Base-by-base conservation (phyloP, 2,888 invertebrate genomes). In the Falcaria lacertinaria region DNA sequence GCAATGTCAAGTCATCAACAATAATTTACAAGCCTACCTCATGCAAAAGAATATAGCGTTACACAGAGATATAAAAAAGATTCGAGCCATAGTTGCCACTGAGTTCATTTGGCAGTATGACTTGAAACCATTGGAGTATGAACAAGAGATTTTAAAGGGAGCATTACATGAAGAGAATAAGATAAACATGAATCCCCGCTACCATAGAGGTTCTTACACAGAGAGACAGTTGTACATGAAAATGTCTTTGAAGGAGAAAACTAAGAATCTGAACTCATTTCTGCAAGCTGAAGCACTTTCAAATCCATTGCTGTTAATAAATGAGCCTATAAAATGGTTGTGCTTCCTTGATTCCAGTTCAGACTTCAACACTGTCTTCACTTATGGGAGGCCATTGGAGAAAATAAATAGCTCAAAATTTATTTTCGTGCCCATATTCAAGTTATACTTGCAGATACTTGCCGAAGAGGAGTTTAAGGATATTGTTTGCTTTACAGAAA, bases 1-100 rank as follows among this genome's bases (percentile, higher is more conserved):
- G 44, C 96, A 96, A 73, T 91, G 92, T 45, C 80, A 89, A 52
- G 92, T 92, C 0, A 95, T 95, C 38, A 85, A 91, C 54, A 86
- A 91, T 44, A 95, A 95, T 64, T 90, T 95, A 39, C 76, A 80
- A 53, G 86, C 91, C 2, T 95, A 92, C 61, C 69, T 87, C n/a
- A 80, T 85, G 80, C 84, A 84, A 44, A 89, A 74, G 36, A 82
- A 80, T 42, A 76, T 80, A 35, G 62, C 78, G 14, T 52, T 74
- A 16, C 77, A 84, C 45, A 70, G 78, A 41, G 82, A 79, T 35
- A 78, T 90, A 19, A 90, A 90, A 50, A 83, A 79, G 44, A 70
- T 91, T 13, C 77, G 91, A 25, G 68, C 73, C 0, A 64, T 82
- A 8, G 91, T 93, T 0, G 91, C 92, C 0, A 73, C 90, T 15